Evolutionary conservation across 2,888 invertebrate genomes (phyloP).

Genomic region (Stenodera caucasica): DNA sequence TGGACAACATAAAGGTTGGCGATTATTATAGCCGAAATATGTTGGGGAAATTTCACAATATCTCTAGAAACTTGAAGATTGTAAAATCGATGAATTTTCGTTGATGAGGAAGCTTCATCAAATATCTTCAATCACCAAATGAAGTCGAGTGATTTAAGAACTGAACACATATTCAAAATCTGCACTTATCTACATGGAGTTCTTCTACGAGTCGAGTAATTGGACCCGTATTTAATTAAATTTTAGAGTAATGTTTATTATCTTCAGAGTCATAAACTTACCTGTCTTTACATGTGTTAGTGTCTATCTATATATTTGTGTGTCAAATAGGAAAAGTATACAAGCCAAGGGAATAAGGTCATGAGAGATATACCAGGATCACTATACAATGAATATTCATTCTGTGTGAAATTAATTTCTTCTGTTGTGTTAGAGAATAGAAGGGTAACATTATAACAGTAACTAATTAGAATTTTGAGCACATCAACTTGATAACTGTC

Average conservation of each 20-base stretch:
- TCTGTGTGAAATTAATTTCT: neutral
- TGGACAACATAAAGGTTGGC: conserved; percentile 30
- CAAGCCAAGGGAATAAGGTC: neutral
- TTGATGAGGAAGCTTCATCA: neutral
- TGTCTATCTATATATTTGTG: conserved; percentile 2
- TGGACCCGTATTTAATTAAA: conserved; percentile 27
- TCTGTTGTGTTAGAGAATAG: neutral
- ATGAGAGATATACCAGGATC: conserved; percentile 14
- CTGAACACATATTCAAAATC: neutral
- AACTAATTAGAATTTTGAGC: neutral
- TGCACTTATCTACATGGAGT: neutral
- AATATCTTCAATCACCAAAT: neutral
- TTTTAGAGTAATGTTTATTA: conserved; percentile 25
- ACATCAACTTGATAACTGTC: neutral
- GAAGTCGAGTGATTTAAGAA: neutral
- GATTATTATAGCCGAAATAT: conserved; percentile 21
- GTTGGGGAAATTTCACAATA: no score
- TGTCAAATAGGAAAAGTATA: neutral
- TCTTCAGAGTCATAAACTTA: conserved; percentile 23
- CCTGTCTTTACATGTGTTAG: conserved; percentile 16
- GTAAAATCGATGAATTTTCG: neutral
- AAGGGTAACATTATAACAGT: neutral
- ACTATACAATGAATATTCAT: neutral
- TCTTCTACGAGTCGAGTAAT: conserved; percentile 14
- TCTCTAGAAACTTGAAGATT: neutral